Percentiles rank a stretch among this genome's conserved stretches.
Evolutionary conservation across 2,113 vertebrate species (phyloP).

Genomic region (Cyprinodon variegatus): DNA sequence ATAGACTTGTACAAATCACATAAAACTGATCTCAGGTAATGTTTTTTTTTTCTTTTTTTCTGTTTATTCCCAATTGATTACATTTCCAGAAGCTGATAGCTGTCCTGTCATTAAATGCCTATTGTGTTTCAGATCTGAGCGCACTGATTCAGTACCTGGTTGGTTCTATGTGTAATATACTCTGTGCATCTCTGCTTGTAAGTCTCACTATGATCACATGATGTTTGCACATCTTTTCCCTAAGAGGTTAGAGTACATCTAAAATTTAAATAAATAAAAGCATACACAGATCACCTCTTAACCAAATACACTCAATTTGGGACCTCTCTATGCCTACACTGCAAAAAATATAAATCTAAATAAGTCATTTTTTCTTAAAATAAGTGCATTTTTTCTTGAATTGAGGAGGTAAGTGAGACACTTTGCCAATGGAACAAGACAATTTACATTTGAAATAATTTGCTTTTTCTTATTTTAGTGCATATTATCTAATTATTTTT

Average conservation of each 20-base stretch:
- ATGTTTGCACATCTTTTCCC: not conserved
- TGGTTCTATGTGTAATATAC: not conserved
- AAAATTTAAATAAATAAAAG: not conserved
- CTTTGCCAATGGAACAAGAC: too few species aligned
- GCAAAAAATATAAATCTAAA: too few species aligned
- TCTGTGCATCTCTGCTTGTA: not conserved
- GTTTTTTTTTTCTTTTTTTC: not conserved
- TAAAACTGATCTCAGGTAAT: slow-evolving; percentile 3
- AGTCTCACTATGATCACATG: not conserved
- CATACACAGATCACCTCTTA: not conserved
- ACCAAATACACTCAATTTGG: not conserved
- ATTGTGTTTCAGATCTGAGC: not conserved
- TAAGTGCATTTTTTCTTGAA: too few species aligned
- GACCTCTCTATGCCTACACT: not conserved
- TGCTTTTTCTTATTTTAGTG: too few species aligned
- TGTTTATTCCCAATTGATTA: slow-evolving; percentile 4
- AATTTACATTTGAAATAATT: too few species aligned
- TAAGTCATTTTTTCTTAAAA: too few species aligned
- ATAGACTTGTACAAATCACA: not conserved
- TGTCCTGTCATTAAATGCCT: not conserved
- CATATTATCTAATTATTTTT: too few species aligned
- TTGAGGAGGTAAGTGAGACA: too few species aligned
- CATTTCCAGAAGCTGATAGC: slow-evolving; percentile 11
- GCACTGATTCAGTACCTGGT: not conserved
- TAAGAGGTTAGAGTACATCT: not conserved